These are phyloP conservation scores for Andrena marginata DNA, from an alignment of 2,888 invertebrate species.

Conservation along the genomic window DNA sequence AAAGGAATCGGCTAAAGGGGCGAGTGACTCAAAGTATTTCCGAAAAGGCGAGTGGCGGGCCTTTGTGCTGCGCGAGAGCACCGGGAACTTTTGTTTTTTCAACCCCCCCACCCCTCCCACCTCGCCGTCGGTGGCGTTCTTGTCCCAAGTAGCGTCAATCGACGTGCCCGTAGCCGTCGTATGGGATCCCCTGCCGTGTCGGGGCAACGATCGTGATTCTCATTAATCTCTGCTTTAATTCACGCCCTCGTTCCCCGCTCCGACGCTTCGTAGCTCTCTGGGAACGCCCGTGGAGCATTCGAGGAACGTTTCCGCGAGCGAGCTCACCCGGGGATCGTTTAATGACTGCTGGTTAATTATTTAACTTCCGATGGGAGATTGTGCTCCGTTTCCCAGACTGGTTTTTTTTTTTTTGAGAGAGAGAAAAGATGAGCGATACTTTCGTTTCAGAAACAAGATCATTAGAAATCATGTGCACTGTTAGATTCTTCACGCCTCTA, in stretches of 20 bases:
- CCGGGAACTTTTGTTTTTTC: slow-evolving; percentile 62
- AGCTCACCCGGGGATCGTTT: not conserved
- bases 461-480: too few species aligned
- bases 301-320: slow-evolving; percentile 1
- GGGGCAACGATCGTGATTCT: slow-evolving; percentile 46
- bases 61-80: slow-evolving; percentile 55
- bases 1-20: slow-evolving; percentile 2
- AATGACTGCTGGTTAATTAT: not conserved
- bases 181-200: slow-evolving; percentile 1
- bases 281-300: too few species aligned
- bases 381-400: not conserved
- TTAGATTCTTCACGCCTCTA: too few species aligned
- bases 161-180: slow-evolving; percentile 32
- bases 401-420: too few species aligned
- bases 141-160: slow-evolving; percentile 47
- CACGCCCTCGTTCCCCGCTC: not conserved
- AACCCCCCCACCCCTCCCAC: not conserved
- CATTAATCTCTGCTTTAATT: slow-evolving; percentile 37
- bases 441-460: not conserved
- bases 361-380: not conserved
- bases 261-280: not conserved
- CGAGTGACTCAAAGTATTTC: slow-evolving; percentile 62
- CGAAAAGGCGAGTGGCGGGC: slow-evolving; percentile 63
- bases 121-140: slow-evolving; percentile 3
- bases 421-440: too few species aligned